phyloP scores from a whole-genome alignment of 1,140 invertebrate species.

The Sarcophaga peregrina region DNA sequence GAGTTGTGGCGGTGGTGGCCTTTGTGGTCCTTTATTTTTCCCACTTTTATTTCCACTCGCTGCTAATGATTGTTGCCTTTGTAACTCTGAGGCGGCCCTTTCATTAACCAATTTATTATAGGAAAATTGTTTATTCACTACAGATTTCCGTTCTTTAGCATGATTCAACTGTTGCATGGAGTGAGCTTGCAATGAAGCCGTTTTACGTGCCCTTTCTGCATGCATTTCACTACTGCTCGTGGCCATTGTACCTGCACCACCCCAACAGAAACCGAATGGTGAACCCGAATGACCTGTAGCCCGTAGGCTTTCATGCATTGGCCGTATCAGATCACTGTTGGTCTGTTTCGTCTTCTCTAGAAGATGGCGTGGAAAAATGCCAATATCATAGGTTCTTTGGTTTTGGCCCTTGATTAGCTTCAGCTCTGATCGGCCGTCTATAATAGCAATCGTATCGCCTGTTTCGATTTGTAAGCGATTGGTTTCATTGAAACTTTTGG shows the following conservation, averaged over 20 bases:
- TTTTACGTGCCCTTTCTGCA: constrained; percentile 70
- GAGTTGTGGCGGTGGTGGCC: constrained; percentile 69
- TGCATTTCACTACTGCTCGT: constrained; percentile 74
- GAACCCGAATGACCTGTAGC: constrained; percentile 69
- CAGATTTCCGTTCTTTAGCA: constrained; percentile 69
- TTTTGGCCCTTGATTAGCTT: constrained; percentile 98
- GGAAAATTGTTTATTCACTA: constrained; percentile 76
- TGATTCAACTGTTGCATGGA: constrained; percentile 46
- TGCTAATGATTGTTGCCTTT: constrained; percentile 51
- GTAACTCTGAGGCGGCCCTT: constrained; percentile 52
- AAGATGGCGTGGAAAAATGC: constrained; percentile 73
- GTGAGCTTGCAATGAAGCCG: constrained; percentile 64
- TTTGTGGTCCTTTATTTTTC: constrained; percentile 63
- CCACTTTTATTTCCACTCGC: neutral
- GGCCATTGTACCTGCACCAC: constrained; percentile 80
- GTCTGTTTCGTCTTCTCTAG: constrained; percentile 55
- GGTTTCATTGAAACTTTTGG: constrained; percentile 76
- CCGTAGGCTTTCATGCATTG: constrained; percentile 48
- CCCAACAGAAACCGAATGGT: constrained; percentile 85
- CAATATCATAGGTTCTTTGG: constrained; percentile 88
- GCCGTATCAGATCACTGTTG: constrained; percentile 60
- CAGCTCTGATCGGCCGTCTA: constrained; percentile 89
- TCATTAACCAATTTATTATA: constrained; percentile 82
- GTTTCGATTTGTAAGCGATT: constrained; percentile 82
- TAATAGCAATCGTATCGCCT: constrained; percentile 90